Conservation (phyloP, 2,797 vertebrate species). For the Lutjanus campechanus region DNA sequence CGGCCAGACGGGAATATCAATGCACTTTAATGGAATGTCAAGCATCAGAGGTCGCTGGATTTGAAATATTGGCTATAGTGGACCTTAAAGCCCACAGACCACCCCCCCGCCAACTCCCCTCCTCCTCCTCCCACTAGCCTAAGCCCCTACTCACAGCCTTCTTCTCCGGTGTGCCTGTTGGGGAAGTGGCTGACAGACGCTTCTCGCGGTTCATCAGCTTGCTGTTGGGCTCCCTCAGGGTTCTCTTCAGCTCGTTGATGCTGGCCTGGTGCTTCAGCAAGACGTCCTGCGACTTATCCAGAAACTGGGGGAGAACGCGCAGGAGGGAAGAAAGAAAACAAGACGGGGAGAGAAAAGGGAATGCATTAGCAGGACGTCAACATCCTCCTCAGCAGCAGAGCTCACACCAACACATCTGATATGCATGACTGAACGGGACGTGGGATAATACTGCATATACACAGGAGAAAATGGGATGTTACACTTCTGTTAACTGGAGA, state of each 20-base stretch:
- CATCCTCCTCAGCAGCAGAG: not conserved
- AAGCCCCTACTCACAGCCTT: slow-evolving; percentile 85
- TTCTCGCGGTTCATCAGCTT: slow-evolving; percentile 94
- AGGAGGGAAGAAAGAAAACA: slow-evolving; percentile 28
- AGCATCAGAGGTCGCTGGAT: slow-evolving; percentile 34
- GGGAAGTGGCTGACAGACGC: slow-evolving; percentile 91
- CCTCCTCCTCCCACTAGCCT: not conserved
- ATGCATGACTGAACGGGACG: slow-evolving; percentile 19
- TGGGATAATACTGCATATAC: slow-evolving; percentile 20
- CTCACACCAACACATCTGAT: slow-evolving; percentile 22
- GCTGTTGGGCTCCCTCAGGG: slow-evolving; percentile 96
- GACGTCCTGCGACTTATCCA: slow-evolving; percentile 97
- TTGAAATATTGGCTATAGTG: slow-evolving; percentile 29
- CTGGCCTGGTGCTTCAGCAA: slow-evolving; percentile 99
- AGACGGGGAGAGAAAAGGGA: slow-evolving; percentile 4
- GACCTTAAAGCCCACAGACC: slow-evolving; percentile 2
- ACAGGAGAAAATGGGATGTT: slow-evolving; percentile 19
- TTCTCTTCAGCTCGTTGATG: slow-evolving; percentile 98
- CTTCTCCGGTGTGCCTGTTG: slow-evolving; percentile 92
- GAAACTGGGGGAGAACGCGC: slow-evolving; percentile 85
- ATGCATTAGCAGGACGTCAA: slow-evolving; percentile 15
- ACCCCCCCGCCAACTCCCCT: not conserved
- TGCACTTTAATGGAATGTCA: slow-evolving; percentile 47
- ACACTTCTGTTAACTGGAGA: slow-evolving; percentile 22
- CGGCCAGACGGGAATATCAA: slow-evolving; percentile 26